Conservation (phyloP, 92 coral and sea anemone genomes). For the Heteractis magnifica region DNA sequence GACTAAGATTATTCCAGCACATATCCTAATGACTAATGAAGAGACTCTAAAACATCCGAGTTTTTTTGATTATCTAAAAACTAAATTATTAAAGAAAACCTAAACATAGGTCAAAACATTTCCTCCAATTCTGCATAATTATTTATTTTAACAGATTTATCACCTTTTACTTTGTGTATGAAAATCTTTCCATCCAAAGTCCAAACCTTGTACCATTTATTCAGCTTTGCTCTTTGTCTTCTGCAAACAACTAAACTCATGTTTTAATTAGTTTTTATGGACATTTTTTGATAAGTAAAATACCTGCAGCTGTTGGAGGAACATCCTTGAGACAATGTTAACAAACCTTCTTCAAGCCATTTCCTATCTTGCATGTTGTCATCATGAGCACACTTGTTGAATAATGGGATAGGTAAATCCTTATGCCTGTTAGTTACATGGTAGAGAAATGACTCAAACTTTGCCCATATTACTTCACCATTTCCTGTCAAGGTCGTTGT, state of each 20-base stretch:
- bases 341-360: neutral
- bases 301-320: too few relatives aligned
- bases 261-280: too few relatives aligned
- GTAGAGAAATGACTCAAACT: neutral
- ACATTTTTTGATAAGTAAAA: too few relatives aligned
- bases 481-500: too few relatives aligned
- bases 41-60: too few relatives aligned
- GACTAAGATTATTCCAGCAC: too few relatives aligned
- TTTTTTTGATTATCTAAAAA: too few relatives aligned
- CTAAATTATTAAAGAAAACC: too few relatives aligned
- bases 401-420: neutral
- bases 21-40: too few relatives aligned
- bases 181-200: neutral
- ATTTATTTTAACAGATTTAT: neutral
- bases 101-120: too few relatives aligned
- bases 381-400: neutral
- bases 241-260: neutral
- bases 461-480: too few relatives aligned
- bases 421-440: neutral
- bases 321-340: neutral
- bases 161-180: neutral
- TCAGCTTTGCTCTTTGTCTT: neutral
- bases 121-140: too few relatives aligned
- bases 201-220: conserved; percentile 2
- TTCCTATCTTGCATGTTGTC: neutral